Base-by-base conservation (phyloP, 2,113 vertebrate species). In the Gila orcuttii region DNA sequence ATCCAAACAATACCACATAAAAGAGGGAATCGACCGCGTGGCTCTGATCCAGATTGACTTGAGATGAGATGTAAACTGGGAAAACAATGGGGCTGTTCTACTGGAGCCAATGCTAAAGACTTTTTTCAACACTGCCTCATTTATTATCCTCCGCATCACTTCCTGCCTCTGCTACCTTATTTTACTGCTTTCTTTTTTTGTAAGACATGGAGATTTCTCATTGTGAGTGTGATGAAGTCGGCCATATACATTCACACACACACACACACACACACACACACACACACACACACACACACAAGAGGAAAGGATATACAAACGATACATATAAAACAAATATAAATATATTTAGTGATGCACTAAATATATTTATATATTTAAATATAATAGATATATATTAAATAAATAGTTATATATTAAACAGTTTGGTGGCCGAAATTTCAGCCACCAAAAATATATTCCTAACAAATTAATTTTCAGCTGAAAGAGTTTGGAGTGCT, bases 1-100 rank as follows among this genome's bases (percentile, higher is more conserved):
- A 91, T 87, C 87, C 92, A 90, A 91, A 90, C 89, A 90, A 92
- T 93, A 90, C 84, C 87, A 87, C 86, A 92, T 91, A 92, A 89
- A 21, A 80, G 28, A 89, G 85, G 87, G 88, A 91, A 89, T 88
- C 85, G 88, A 77, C 87, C 52, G 68, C 45, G 60, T 91, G 90
- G 92, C 90, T 87, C 75, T 78, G 39, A 82, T 89, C 85, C 91
- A 94, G 89, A 89, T 42, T 73, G 85, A 87, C 84, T 59, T 57
- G 57, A 89, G 89, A 88, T 66, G 83, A 68, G 84, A 73, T 88
- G 86, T 77, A 80, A 81, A 91, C 90, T 88, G 69, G 75, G 13
- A 64, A 83, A 93, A 94, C 88, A 94, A 92, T 88, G 82, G 81
- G 83, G 84, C 90, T 90, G 89, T 92, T 91, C 91, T 91, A 78